A percentile compares a stretch with the other conserved stretches of the same genome.
phyloP scores from a whole-genome alignment of 92 coral and sea anemone genomes.

The Phymanthus crucifer region DNA sequence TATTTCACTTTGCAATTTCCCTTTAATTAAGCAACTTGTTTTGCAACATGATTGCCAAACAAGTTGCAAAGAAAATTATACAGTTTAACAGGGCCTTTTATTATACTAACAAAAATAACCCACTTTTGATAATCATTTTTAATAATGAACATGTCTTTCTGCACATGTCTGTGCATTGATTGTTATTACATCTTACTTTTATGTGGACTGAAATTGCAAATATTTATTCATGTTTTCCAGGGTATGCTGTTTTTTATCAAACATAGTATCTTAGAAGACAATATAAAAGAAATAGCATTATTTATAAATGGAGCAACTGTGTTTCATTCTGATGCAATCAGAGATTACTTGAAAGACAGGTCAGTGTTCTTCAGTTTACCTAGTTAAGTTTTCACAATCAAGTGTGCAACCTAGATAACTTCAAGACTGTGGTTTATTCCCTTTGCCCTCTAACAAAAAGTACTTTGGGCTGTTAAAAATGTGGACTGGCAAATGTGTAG shows the following conservation, averaged over 20 bases:
- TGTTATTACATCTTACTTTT: no score
- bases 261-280: slow-evolving; percentile 69
- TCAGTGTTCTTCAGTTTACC: neutral
- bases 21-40: no score
- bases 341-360: slow-evolving; percentile 69
- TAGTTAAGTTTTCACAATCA: neutral
- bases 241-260: slow-evolving; percentile 78
- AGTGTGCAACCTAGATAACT: neutral
- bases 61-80: no score
- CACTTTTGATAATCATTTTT: no score
- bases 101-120: no score
- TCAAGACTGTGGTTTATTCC: neutral
- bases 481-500: neutral
- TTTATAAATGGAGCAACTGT: slow-evolving; percentile 74
- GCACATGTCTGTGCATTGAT: no score
- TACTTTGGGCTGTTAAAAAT: no score
- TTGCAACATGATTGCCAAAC: no score
- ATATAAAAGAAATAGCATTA: slow-evolving; percentile 70
- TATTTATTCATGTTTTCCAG: slow-evolving; percentile 34
- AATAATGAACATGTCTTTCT: no score
- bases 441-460: neutral
- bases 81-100: no score
- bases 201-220: neutral
- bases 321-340: slow-evolving; percentile 56
- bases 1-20: no score